These are phyloP conservation scores for Temnothorax nylanderi DNA, from an alignment of 1,140 invertebrate genomes.

Conservation along the genomic window DNA sequence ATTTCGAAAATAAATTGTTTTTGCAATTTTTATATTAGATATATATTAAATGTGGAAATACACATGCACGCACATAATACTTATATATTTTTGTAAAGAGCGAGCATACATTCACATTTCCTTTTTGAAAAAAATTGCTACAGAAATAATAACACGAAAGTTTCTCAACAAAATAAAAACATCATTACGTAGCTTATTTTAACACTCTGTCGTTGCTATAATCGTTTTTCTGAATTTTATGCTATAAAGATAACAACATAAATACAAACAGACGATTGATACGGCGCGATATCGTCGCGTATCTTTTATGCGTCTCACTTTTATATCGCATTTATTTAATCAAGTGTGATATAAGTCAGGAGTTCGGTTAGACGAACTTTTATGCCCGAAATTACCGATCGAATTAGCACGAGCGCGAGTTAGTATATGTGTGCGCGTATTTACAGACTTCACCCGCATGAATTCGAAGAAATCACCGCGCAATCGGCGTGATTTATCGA, in stretches of 20 bases:
- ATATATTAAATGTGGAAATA: neutral
- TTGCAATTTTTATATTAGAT: too few species aligned
- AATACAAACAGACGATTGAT: neutral
- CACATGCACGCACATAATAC: too few species aligned
- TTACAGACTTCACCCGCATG: neutral
- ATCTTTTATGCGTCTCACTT: neutral
- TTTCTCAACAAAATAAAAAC: neutral
- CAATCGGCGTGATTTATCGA: neutral
- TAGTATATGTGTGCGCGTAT: neutral
- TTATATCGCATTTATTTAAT: constrained; percentile 13
- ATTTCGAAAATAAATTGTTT: neutral
- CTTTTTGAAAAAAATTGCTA: neutral
- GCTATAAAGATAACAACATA: neutral
- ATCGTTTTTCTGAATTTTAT: neutral
- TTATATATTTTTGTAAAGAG: neutral
- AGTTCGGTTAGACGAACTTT: constrained; percentile 1
- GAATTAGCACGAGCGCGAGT: neutral
- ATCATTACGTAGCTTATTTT: neutral
- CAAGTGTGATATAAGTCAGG: neutral
- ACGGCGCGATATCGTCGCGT: too few species aligned
- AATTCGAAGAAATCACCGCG: constrained; percentile 7
- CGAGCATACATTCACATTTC: neutral
- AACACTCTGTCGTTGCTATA: neutral
- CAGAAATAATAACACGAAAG: neutral
- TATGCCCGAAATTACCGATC: neutral